These are phyloP conservation scores for Intoshia linei DNA, from an alignment of 1,140 invertebrate species.

Conservation along the genomic window DNA sequence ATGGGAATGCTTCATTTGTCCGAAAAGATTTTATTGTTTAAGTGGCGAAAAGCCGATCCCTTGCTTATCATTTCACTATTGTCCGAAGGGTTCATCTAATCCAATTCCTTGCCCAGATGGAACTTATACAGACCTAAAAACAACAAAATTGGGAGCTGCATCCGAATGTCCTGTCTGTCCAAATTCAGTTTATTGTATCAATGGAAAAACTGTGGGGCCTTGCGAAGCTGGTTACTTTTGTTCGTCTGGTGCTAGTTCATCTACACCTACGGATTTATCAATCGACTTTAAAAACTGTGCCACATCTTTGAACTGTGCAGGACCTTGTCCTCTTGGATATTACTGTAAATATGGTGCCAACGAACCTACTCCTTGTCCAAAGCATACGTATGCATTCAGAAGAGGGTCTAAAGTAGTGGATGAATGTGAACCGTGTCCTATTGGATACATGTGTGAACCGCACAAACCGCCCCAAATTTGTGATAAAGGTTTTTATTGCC, in stretches of 20 bases:
- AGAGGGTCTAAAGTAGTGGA: neutral
- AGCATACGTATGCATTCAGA: conserved; percentile 10
- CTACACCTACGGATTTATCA: conserved; percentile 11
- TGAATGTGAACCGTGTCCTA: conserved; percentile 2
- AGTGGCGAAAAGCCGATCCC: conserved; percentile 9
- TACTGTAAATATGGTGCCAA: conserved; percentile 3
- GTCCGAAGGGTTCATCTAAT: conserved; percentile 11
- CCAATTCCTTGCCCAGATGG: conserved; percentile 12
- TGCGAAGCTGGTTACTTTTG: conserved; percentile 18
- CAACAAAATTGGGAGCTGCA: conserved; percentile 10
- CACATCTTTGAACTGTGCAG: conserved; percentile 12
- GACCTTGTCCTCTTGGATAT: conserved; percentile 10
- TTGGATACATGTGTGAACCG: no score
- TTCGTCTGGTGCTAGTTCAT: conserved; percentile 12
- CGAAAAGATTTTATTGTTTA: conserved; percentile 13
- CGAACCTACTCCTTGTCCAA: conserved; percentile 12
- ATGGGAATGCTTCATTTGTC: conserved; percentile 12
- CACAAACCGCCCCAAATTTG: no score
- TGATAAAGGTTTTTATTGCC: no score
- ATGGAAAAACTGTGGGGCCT: conserved; percentile 9
- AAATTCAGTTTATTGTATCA: conserved; percentile 14
- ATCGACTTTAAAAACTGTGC: conserved; percentile 7
- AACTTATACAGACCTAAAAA: conserved; percentile 14
- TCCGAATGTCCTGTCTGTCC: conserved; percentile 14
- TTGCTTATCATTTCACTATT: conserved; percentile 13